Base-by-base conservation (phyloP, 2,797 vertebrate species). In the Yasuhikotakia modesta region DNA sequence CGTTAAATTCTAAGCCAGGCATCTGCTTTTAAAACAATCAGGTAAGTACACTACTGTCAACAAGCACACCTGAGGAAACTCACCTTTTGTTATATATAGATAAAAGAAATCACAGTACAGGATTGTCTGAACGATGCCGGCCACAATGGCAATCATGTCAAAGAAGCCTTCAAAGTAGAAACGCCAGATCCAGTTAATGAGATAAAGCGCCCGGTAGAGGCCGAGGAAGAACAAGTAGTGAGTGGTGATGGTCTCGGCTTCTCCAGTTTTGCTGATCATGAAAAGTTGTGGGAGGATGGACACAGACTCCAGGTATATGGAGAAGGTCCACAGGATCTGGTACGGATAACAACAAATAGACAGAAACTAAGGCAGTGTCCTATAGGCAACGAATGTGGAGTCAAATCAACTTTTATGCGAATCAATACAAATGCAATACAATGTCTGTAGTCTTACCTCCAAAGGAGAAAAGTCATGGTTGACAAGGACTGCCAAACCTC, bases 31-130 rank as follows among this genome's bases (percentile, higher is more conserved):
- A 27, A 27, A 27, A 27, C 27, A 27, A 27, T 27, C 27, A 27
- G 27, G 27, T 27, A 27, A 27, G 32, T 6, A 16, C 48, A 24
- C 16, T 4, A 2, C 27, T 12, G 58, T 24, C 30, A 2, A 22
- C 10, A 19, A 27, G 7, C 19, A n/a, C 39, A 60, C 1, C 22
- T 30, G 3, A 48, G 17, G 6, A 32, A 11, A 50, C 94, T 90
- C 81, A 98, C 97, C 97, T 97, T 99, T 99, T 63, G 97, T 99
- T 87, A 99, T 95, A 88, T 98, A 98, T 89, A 99, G 93, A 91
- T 99, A 99, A 94, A 99, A 99, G 94, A 99, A 99, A 91, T 99
- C 97, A 80, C 97, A 99, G 89, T 98, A 99, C 5, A 99, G 95
- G 86, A 99, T 96, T 55, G 97, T 99, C 92, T 99, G 97, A 81